Evolutionary conservation across 2,888 invertebrate species (phyloP).

Genomic region (Chloroclysta siterata): DNA sequence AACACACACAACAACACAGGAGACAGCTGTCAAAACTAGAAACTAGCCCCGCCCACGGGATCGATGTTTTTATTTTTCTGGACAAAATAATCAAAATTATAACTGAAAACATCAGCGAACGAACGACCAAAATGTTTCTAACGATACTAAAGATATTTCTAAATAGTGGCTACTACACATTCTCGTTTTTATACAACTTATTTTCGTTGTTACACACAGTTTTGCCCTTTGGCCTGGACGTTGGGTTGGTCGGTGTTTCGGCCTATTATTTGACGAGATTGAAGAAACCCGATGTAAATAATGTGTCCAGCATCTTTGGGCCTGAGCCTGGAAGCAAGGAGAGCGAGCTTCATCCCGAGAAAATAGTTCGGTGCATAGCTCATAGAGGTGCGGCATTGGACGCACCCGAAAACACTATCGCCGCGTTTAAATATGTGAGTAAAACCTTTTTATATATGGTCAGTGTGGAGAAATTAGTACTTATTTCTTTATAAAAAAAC

Average conservation of each 20-base stretch:
- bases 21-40: constrained; percentile 46
- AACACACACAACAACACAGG: constrained; percentile 26
- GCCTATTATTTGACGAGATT: constrained; percentile 70
- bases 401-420: constrained; percentile 92
- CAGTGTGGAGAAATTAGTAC: neutral
- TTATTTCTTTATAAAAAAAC: neutral
- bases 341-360: constrained; percentile 68
- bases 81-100: constrained; percentile 56
- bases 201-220: constrained; percentile 68
- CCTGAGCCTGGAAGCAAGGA: constrained; percentile 77
- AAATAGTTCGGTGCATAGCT: constrained; percentile 87
- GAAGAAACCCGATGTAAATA: constrained; percentile 67
- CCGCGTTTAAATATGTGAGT: constrained; percentile 89
- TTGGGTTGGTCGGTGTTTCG: constrained; percentile 65
- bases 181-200: constrained; percentile 56
- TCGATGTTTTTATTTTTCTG: constrained; percentile 66
- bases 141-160: constrained; percentile 55
- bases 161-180: constrained; percentile 58
- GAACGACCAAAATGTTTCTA: constrained; percentile 70
- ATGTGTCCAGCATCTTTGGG: constrained; percentile 81
- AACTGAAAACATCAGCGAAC: constrained; percentile 57
- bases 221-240: constrained; percentile 71
- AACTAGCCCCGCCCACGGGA: constrained; percentile 51
- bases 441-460: constrained; percentile 29
- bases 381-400: constrained; percentile 91